These are phyloP conservation scores for Acleris emargana DNA, from an alignment of 2,888 invertebrate species.

Conservation along the genomic window DNA sequence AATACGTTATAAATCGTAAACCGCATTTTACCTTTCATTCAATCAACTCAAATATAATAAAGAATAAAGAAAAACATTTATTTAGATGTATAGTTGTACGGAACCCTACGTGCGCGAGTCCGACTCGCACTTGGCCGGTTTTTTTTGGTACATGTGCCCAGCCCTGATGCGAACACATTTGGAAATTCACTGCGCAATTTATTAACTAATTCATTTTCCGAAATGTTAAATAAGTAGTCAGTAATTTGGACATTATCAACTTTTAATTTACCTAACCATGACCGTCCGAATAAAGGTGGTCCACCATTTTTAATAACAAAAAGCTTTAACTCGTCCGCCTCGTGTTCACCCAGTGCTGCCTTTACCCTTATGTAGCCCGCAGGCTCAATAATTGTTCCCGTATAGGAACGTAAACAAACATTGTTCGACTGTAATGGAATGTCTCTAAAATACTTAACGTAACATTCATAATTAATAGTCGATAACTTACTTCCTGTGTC, in stretches of 20 bases:
- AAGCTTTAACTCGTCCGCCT: neutral
- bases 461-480: conserved; percentile 8
- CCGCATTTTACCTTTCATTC: no score
- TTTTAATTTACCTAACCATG: neutral
- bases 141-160: neutral
- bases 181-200: neutral
- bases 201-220: neutral
- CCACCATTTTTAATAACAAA: conserved; percentile 2
- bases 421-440: neutral
- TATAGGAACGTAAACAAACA: neutral
- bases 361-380: neutral
- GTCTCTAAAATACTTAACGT: neutral
- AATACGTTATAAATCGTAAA: no score
- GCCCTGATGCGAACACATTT: neutral
- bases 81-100: no score
- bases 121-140: no score
- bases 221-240: neutral
- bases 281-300: neutral
- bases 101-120: no score
- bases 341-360: conserved; percentile 9
- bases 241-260: conserved; percentile 1
- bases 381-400: neutral
- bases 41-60: no score
- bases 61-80: no score
- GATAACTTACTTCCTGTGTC: conserved; percentile 16